phyloP scores from a whole-genome alignment of 2,888 invertebrate genomes.

The Timema cristinae region DNA sequence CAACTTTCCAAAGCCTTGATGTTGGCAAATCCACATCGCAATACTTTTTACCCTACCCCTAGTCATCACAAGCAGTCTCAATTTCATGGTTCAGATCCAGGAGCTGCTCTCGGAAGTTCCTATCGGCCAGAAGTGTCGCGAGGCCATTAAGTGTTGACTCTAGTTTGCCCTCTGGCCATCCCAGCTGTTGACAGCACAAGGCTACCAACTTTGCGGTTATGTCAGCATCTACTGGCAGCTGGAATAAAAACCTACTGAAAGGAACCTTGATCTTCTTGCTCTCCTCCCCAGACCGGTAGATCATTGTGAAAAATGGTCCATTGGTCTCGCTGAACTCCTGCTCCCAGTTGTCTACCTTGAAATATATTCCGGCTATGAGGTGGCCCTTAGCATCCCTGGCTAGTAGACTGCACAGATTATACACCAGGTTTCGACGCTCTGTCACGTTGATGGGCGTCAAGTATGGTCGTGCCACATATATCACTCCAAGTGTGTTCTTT shows the following conservation, averaged over 20 bases:
- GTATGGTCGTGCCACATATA: slow-evolving; percentile 77
- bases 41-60: slow-evolving; percentile 33
- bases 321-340: slow-evolving; percentile 11
- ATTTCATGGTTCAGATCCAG: slow-evolving; percentile 78
- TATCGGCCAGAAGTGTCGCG: slow-evolving; percentile 64
- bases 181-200: slow-evolving; percentile 71
- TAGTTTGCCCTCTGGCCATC: slow-evolving; percentile 61
- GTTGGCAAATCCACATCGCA: too few species aligned
- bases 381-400: slow-evolving; percentile 80
- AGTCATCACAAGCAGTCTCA: slow-evolving; percentile 69
- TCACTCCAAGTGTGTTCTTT: slow-evolving; percentile 57
- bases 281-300: slow-evolving; percentile 66
- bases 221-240: slow-evolving; percentile 25
- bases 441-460: slow-evolving; percentile 79
- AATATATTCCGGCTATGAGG: slow-evolving; percentile 79
- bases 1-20: too few species aligned
- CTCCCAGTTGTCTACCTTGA: slow-evolving; percentile 60
- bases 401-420: slow-evolving; percentile 67
- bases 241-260: slow-evolving; percentile 58
- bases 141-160: slow-evolving; percentile 60
- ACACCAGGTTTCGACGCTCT: slow-evolving; percentile 83
- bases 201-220: slow-evolving; percentile 49
- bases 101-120: slow-evolving; percentile 69
- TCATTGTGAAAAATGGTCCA: slow-evolving; percentile 60
- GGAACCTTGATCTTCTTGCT: slow-evolving; percentile 65